A percentile compares a stretch with the other conserved stretches of the same genome.
Conservation (phyloP, 1,140 invertebrate genomes). For the Eurosta solidaginis region DNA sequence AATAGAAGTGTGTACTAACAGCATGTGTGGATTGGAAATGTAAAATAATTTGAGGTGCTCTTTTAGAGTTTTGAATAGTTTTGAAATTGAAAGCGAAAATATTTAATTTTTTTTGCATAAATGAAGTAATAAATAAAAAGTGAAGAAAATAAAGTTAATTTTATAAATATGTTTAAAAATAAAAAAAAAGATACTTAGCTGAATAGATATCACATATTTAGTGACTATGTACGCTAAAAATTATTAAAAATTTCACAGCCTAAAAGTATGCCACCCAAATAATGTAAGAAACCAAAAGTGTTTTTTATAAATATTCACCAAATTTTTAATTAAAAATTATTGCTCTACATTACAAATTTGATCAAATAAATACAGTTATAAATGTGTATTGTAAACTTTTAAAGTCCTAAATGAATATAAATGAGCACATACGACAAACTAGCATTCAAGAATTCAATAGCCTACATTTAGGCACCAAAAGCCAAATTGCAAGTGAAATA, state of each 20-base stretch:
- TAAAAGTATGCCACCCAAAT: not conserved
- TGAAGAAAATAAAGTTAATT: too few relatives aligned
- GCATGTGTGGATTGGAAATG: too few relatives aligned
- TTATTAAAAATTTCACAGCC: not conserved
- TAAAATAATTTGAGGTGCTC: too few relatives aligned
- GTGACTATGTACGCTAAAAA: too few relatives aligned
- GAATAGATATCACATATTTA: too few relatives aligned
- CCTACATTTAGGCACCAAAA: constrained; percentile 13
- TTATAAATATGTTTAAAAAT: too few relatives aligned
- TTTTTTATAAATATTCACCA: not conserved
- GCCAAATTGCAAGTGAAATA: constrained; percentile 5
- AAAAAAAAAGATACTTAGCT: too few relatives aligned
- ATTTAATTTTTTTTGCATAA: too few relatives aligned
- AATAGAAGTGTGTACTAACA: not conserved
- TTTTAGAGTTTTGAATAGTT: too few relatives aligned
- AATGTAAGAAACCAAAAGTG: not conserved
- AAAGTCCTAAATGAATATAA: not conserved
- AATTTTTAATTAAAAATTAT: not conserved
- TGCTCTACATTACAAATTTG: not conserved
- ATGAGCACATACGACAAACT: not conserved
- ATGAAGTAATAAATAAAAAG: too few relatives aligned
- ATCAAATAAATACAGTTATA: not conserved
- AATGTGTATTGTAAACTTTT: too few relatives aligned
- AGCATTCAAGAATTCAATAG: not conserved
- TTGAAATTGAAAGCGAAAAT: too few relatives aligned